phyloP scores from a whole-genome alignment of 2,888 invertebrate species.

The Dolomedes plantarius region DNA sequence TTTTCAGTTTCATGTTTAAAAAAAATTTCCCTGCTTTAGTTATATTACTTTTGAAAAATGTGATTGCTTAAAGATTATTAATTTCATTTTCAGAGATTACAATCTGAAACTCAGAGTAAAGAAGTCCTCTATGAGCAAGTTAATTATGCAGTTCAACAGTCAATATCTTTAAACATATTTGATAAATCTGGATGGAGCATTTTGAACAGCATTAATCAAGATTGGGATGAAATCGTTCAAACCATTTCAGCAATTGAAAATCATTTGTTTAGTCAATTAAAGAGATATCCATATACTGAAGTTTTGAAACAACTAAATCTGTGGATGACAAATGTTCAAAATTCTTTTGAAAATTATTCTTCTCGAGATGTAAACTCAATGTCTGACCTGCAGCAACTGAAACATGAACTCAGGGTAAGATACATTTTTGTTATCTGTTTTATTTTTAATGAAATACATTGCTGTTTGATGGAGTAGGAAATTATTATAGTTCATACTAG shows the following conservation, averaged over 20 bases:
- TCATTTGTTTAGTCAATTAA: not conserved
- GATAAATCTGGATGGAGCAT: not conserved
- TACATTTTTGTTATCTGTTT: not conserved
- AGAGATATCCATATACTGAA: not conserved
- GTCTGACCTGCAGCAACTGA: not conserved
- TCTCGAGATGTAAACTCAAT: not conserved
- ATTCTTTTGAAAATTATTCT: not conserved
- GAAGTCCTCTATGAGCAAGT: slow-evolving; percentile 3
- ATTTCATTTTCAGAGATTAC: slow-evolving; percentile 30
- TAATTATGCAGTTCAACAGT: not conserved
- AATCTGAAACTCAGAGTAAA: slow-evolving; percentile 22
- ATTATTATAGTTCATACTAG: no score
- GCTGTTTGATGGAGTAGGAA: no score
- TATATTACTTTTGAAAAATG: no score
- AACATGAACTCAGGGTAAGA: not conserved
- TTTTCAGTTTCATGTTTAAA: no score
- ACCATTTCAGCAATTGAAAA: not conserved
- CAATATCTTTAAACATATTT: slow-evolving; percentile 6
- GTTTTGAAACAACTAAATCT: slow-evolving; percentile 2
- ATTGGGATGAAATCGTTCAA: slow-evolving; percentile 21
- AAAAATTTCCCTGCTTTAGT: no score
- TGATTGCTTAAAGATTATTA: no score
- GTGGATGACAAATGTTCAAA: slow-evolving; percentile 22
- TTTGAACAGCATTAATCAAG: not conserved
- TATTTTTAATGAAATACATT: no score